Evolutionary conservation across 2,113 vertebrate genomes (phyloP).

Genomic region (Danionella cerebrum): DNA sequence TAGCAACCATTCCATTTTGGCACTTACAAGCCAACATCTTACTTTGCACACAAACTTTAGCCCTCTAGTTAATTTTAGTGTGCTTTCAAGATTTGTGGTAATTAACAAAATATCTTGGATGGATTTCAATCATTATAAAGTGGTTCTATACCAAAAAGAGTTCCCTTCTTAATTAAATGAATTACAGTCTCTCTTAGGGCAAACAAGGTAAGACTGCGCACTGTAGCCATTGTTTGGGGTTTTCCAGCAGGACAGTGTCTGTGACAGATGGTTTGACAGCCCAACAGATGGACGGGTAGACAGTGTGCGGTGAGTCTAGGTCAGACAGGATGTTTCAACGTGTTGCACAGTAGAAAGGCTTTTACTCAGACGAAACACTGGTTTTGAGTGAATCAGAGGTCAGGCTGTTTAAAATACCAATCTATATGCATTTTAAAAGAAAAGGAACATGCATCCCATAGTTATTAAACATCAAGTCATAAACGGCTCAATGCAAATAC

Average conservation of each 20-base stretch:
- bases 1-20: too few relatives aligned
- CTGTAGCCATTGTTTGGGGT: constrained; percentile 10
- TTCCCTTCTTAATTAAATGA: too few relatives aligned
- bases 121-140: too few relatives aligned
- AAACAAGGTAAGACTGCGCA: not conserved
- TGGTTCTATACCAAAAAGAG: too few relatives aligned
- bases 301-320: constrained; percentile 2
- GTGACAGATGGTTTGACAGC: constrained; percentile 37
- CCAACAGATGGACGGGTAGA: constrained; percentile 31
- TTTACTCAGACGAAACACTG: not conserved
- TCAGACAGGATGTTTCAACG: not conserved
- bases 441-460: not conserved
- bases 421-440: not conserved
- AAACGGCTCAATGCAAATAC: not conserved
- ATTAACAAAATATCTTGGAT: too few relatives aligned
- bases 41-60: too few relatives aligned
- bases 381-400: not conserved
- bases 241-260: not conserved
- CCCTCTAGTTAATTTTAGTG: too few relatives aligned
- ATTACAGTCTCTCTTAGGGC: not conserved
- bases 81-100: too few relatives aligned
- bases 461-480: not conserved
- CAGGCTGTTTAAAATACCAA: not conserved
- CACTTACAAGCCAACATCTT: too few relatives aligned
- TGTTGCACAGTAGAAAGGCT: not conserved